These are phyloP conservation scores for Icerya purchasi DNA, from an alignment of 2,888 invertebrate genomes.

Conservation along the genomic window DNA sequence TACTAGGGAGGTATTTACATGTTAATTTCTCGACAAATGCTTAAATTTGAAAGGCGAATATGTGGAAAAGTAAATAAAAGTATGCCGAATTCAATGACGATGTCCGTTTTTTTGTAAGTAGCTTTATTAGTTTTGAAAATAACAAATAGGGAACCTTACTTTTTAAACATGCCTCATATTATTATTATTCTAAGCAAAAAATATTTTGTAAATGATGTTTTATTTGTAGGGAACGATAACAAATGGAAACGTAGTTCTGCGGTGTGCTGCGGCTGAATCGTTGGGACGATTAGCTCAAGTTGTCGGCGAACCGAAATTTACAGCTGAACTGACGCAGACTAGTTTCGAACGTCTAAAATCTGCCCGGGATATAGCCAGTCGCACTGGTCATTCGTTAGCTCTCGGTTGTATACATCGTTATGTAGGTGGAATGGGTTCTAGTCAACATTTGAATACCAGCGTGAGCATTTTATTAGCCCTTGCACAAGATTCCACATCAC, in stretches of 20 bases:
- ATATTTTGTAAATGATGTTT: background rate
- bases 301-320: constrained; percentile 63
- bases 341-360: constrained; percentile 73
- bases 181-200: background rate
- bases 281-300: constrained; percentile 83
- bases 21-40: too few relatives aligned
- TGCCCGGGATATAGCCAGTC: constrained; percentile 63
- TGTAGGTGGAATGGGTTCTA: constrained; percentile 86
- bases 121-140: too few relatives aligned
- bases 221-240: constrained; percentile 39
- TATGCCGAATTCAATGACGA: too few relatives aligned
- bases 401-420: constrained; percentile 91
- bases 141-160: too few relatives aligned
- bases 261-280: constrained; percentile 88
- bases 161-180: too few relatives aligned
- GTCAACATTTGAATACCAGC: constrained; percentile 81
- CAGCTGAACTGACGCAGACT: constrained; percentile 70
- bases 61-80: too few relatives aligned
- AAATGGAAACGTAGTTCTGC: constrained; percentile 50
- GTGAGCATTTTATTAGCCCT: constrained; percentile 83
- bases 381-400: constrained; percentile 74
- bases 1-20: too few relatives aligned
- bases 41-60: too few relatives aligned
- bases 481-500: constrained; percentile 79
- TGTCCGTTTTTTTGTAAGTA: too few relatives aligned